Percentiles rank a stretch among this genome's conserved stretches.
Evolutionary conservation across 1,140 invertebrate genomes (phyloP).

Genomic region (Microplitis demolitor): DNA sequence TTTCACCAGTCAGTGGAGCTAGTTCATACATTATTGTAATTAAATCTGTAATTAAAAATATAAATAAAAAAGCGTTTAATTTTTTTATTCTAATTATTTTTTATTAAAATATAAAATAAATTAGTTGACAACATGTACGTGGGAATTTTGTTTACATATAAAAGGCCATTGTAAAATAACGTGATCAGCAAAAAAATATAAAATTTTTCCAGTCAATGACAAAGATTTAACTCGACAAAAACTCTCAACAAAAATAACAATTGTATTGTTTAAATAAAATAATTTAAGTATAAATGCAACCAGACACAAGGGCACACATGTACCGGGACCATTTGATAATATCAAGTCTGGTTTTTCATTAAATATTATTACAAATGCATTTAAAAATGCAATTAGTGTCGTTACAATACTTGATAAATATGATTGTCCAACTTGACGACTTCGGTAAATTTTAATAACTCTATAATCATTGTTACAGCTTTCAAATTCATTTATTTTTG

Average conservation of each 20-base stretch:
- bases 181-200: slow-evolving; percentile 82
- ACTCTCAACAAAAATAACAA: slow-evolving; percentile 92
- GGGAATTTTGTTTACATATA: slow-evolving; percentile 34
- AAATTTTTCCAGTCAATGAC: slow-evolving; percentile 86
- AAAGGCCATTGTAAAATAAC: slow-evolving; percentile 91
- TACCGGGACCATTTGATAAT: slow-evolving; percentile 94
- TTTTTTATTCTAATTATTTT: background rate
- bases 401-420: slow-evolving; percentile 80
- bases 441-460: slow-evolving; percentile 75
- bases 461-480: slow-evolving; percentile 55
- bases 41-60: slow-evolving; percentile 6
- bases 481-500: slow-evolving; percentile 68
- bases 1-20: slow-evolving; percentile 28
- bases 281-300: slow-evolving; percentile 72
- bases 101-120: background rate
- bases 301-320: slow-evolving; percentile 87
- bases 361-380: slow-evolving; percentile 73
- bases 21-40: slow-evolving; percentile 22
- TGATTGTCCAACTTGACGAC: slow-evolving; percentile 86
- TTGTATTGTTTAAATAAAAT: slow-evolving; percentile 69
- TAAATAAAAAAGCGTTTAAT: background rate
- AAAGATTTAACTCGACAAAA: slow-evolving; percentile 88
- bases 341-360: slow-evolving; percentile 76
- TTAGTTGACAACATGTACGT: slow-evolving; percentile 45
- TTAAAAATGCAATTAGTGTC: slow-evolving; percentile 73